Percentiles rank a stretch among this genome's conserved stretches.
phyloP scores from a whole-genome alignment of 2,113 vertebrate species.

The Seriola quinqueradiata region DNA sequence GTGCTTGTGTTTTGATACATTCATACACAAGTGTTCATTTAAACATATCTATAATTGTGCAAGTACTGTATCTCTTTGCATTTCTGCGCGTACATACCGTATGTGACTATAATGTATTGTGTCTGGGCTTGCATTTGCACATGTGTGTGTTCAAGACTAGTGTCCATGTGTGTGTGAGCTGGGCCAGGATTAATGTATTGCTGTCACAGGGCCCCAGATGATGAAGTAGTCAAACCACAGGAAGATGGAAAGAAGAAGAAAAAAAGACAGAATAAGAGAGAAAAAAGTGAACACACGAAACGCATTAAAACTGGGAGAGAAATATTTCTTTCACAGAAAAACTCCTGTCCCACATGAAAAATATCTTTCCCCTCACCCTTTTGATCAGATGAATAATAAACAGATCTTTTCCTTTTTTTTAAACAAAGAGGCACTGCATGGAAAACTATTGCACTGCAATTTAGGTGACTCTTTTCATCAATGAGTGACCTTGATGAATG shows the following conservation, averaged over 20 bases:
- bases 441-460: not conserved
- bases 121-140: constrained; percentile 24
- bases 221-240: constrained; percentile 78
- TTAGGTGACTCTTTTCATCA: not conserved
- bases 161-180: constrained; percentile 12
- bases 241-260: constrained; percentile 59
- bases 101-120: not conserved
- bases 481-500: not conserved
- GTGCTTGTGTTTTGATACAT: not conserved
- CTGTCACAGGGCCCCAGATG: constrained; percentile 74
- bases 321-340: constrained; percentile 36
- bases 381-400: not conserved
- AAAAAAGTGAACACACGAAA: constrained; percentile 37
- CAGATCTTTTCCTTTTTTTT: not conserved
- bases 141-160: constrained; percentile 6
- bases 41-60: constrained; percentile 13
- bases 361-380: not conserved
- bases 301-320: constrained; percentile 9
- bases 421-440: not conserved
- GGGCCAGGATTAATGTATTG: constrained; percentile 71
- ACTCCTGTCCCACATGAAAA: constrained; percentile 1
- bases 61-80: constrained; percentile 3
- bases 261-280: constrained; percentile 28
- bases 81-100: not conserved
- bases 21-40: not conserved